Evolutionary conservation across 2,888 invertebrate genomes (phyloP), one percentile per base, ranked within the genome.

Genomic region (Latrodectus elegans): DNA sequence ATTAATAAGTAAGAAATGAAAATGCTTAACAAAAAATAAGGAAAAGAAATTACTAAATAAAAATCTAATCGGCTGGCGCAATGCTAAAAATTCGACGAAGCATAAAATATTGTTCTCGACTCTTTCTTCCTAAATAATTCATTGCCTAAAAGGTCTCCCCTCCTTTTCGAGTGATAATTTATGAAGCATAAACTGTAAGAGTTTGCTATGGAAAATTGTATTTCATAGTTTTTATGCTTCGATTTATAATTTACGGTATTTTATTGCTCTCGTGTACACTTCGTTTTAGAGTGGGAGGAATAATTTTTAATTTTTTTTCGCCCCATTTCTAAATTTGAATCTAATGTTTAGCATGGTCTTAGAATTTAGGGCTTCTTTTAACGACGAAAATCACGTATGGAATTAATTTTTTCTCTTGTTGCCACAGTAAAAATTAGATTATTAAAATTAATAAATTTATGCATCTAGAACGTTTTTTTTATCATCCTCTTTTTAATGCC

Each of bases 91-190:
- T 60, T n/a, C 60, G n/a, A 11, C n/a, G 60, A 71, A 81, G 81
- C 86, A 67, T 81, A 60, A 86, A 81, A 81, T 86, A 85, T 85
- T 74, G 53, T 52, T 68, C 11, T 65, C 53, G 64, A 49, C 60
- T 67, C 65, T 77, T 65, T 60, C n/a, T n/a, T 60, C 14, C 55
- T 85, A 68, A 79, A 85, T 85, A 85, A 85, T 74, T 79, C 73
- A 79, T 72, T n/a, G 68, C 53, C 51, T 79, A 11, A 64, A 52
- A 67, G 38, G 78, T n/a, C 22, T 26, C 8, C 26, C 60, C n/a
- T n/a, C n/a, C 60, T 11, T 60, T 60, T 60, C 10, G n/a, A 60
- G 14, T 8, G 60, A n/a, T 60, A 60, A 60, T 60, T 60, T 60
- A 60, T 60, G 60, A 60, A 15, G 60, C 60, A 60, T 60, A 60